phyloP scores from a whole-genome alignment of 2,113 vertebrate genomes.

The Phrynocephalus versicolor region DNA sequence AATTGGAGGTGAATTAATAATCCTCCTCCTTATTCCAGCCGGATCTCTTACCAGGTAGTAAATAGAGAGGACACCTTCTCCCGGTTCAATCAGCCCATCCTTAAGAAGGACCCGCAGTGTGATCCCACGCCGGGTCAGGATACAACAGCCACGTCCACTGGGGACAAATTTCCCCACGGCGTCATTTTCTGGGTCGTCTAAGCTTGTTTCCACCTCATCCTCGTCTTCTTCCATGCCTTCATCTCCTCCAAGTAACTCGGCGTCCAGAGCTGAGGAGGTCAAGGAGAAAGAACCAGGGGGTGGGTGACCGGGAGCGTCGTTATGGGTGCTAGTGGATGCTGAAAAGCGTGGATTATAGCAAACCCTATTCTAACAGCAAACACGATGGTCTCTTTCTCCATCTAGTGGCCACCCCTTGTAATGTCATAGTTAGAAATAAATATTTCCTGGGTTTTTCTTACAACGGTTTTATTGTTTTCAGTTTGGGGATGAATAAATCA shows the following conservation, averaged over 20 bases:
- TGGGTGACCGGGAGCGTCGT: too few species aligned
- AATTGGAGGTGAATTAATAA: too few species aligned
- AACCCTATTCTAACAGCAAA: too few species aligned
- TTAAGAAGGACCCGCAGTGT: slow-evolving; percentile 92
- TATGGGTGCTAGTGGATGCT: too few species aligned
- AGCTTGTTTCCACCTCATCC: slow-evolving; percentile 69
- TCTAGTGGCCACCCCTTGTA: too few species aligned
- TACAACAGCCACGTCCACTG: slow-evolving; percentile 74
- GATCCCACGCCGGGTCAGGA: slow-evolving; percentile 90
- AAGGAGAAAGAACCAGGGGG: not conserved
- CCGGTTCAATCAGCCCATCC: slow-evolving; percentile 90
- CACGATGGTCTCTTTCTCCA: too few species aligned
- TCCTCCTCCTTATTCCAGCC: too few species aligned
- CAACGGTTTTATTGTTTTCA: too few species aligned
- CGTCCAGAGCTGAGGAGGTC: slow-evolving; percentile 58
- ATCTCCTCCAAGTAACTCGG: slow-evolving; percentile 62
- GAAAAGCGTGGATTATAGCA: too few species aligned
- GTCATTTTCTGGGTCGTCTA: slow-evolving; percentile 75
- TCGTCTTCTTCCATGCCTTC: slow-evolving; percentile 77
- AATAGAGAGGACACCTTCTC: slow-evolving; percentile 86
- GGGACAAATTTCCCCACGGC: slow-evolving; percentile 38
- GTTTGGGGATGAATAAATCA: too few species aligned
- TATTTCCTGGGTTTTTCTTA: too few species aligned
- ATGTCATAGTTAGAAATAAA: too few species aligned
- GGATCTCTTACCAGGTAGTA: slow-evolving; percentile 87